Base-by-base conservation (phyloP, 2,888 invertebrate species). In the Sepioteuthis lessoniana region DNA sequence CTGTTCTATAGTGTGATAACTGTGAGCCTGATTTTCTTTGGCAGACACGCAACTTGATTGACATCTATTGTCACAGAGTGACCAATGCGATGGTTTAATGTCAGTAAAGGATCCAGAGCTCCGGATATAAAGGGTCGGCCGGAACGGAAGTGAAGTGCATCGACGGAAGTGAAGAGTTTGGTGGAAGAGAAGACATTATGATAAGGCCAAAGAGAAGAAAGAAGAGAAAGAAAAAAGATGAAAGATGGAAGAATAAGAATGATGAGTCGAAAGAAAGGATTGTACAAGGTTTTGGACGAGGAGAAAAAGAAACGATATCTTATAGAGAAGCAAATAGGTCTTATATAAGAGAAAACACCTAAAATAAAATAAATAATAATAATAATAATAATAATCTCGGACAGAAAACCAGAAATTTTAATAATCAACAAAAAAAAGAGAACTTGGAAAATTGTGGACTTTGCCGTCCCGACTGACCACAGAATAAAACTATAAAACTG, bases 21-120 rank as follows among this genome's bases (percentile, higher is more conserved):
- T 76, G 76, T n/a, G 76, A n/a, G 8, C 31, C 76, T 13, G n/a
- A n/a, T 31, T n/a, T n/a, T 76, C 76, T 76, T 76, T 76, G 76
- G 76, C 76, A 76, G n/a, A 8, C 31, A 76, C 8, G 31, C 76
- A n/a, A 76, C 76, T 76, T 76, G 76, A 76, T 76, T 76, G 76
- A 76, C 76, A 76, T n/a, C 76, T 76, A 76, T 76, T 76, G 31
- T 76, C 76, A n/a, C 76, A 31, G 76, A n/a, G 31, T 76, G 76
- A 76, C 76, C 76, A 76, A 76, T 8, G n/a, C 76, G n/a, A 76
- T 76, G 76, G 76, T n/a, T 76, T 76, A 76, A n/a, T 76, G n/a
- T 76, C 31, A n/a, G 76, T n/a, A n/a, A 31, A 76, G 31, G 76
- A 76, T 76, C 76, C 76, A 76, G 7, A n/a, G 76, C 16, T 19